phyloP scores from a whole-genome alignment of 2,113 vertebrate species.

The Chloebia gouldiae region DNA sequence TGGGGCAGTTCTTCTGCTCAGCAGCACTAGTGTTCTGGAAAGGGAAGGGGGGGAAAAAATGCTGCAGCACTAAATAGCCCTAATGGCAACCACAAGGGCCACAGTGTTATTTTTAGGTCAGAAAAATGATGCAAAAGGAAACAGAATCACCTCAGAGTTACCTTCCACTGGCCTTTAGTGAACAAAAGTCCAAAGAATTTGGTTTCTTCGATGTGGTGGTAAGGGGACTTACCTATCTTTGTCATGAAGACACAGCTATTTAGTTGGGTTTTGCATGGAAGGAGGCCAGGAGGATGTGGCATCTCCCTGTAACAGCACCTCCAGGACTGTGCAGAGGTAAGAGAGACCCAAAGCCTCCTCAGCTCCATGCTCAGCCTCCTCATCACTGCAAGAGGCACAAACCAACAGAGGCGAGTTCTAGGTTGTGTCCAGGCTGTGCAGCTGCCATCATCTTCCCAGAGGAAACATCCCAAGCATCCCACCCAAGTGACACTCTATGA shows the following conservation, averaged over 20 bases:
- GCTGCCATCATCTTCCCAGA: neutral
- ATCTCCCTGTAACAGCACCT: neutral
- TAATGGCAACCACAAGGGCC: conserved; percentile 25
- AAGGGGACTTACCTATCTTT: neutral
- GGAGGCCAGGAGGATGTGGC: neutral
- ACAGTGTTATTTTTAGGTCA: conserved; percentile 36
- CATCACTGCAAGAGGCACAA: neutral
- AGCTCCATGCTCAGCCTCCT: neutral
- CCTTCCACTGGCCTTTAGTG: neutral
- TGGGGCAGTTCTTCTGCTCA: conserved; percentile 65
- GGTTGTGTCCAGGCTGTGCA: neutral
- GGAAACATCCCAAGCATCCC: neutral
- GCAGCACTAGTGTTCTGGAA: conserved; percentile 24
- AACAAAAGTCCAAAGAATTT: neutral
- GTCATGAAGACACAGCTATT: neutral
- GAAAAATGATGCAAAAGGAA: conserved; percentile 10
- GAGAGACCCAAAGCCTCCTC: neutral
- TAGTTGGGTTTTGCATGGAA: neutral
- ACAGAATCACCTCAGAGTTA: conserved; percentile 18
- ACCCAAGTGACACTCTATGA: neutral
- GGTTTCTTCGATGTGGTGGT: neutral
- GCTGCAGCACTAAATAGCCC: conserved; percentile 35
- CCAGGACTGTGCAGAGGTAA: neutral
- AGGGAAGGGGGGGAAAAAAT: neutral
- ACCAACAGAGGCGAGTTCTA: neutral